Conservation (phyloP, 2,797 vertebrate genomes). For the Phrynocephalus guinanensis region DNA sequence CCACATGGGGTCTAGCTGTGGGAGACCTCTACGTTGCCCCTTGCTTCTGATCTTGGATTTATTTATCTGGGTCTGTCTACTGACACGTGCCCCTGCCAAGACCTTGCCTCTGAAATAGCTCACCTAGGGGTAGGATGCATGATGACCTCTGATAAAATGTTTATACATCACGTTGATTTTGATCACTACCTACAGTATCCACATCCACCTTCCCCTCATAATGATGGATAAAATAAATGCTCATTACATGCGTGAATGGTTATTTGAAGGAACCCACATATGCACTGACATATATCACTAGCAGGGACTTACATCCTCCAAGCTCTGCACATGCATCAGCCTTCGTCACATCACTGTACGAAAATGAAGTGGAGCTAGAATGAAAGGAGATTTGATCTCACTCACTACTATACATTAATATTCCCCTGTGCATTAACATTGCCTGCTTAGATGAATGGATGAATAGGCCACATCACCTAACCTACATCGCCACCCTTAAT, state of each 20-base stretch:
- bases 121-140: too few species aligned
- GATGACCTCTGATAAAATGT: too few species aligned
- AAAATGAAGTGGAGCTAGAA: neutral
- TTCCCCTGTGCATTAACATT: neutral
- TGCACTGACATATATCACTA: too few species aligned
- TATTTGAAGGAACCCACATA: neutral
- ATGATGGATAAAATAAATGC: too few species aligned
- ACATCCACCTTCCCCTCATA: neutral
- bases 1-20: too few species aligned
- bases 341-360: neutral
- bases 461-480: neutral
- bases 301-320: too few species aligned
- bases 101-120: too few species aligned
- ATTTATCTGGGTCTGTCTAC: too few species aligned
- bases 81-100: too few species aligned
- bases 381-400: neutral
- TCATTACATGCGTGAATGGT: neutral
- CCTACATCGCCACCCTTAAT: neutral
- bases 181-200: too few species aligned
- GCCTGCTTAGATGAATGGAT: neutral
- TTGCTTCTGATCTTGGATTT: too few species aligned
- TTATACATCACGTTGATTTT: neutral
- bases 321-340: neutral
- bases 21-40: too few species aligned
- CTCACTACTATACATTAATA: neutral